phyloP scores from a whole-genome alignment of 2,113 vertebrate genomes.

The Zosterops pallidus region DNA sequence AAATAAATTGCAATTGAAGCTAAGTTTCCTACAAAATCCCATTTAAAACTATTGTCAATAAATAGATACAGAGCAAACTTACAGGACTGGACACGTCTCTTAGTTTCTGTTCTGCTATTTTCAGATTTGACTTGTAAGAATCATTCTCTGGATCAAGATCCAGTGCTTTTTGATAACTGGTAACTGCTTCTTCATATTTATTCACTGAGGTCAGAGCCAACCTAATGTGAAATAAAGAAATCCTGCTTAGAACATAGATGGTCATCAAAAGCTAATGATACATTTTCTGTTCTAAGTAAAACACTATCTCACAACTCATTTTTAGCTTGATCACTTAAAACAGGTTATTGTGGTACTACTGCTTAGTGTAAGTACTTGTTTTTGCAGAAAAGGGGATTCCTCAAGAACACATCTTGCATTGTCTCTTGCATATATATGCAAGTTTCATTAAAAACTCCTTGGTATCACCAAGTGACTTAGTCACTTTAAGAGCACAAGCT shows the following conservation, averaged over 20 bases:
- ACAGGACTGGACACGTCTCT: constrained; percentile 91
- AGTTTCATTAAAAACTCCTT: background rate
- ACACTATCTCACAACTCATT: background rate
- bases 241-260: background rate
- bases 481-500: background rate
- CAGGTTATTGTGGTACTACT: background rate
- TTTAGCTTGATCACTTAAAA: background rate
- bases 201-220: constrained; percentile 91
- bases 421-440: background rate
- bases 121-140: constrained; percentile 95
- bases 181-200: constrained; percentile 93
- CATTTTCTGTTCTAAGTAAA: background rate
- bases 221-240: constrained; percentile 71
- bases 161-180: constrained; percentile 93
- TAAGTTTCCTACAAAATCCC: constrained; percentile 15
- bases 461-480: background rate
- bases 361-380: background rate
- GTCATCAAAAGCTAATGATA: background rate
- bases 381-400: background rate
- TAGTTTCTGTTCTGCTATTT: constrained; percentile 95
- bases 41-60: constrained; percentile 9
- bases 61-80: constrained; percentile 67
- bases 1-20: constrained; percentile 50
- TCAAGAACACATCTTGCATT: background rate
- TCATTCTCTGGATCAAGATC: constrained; percentile 96